Percentiles rank a stretch among this genome's conserved stretches.
Evolutionary conservation across 2,113 vertebrate genomes (phyloP).

Genomic region (Brachypteracias leptosomus): DNA sequence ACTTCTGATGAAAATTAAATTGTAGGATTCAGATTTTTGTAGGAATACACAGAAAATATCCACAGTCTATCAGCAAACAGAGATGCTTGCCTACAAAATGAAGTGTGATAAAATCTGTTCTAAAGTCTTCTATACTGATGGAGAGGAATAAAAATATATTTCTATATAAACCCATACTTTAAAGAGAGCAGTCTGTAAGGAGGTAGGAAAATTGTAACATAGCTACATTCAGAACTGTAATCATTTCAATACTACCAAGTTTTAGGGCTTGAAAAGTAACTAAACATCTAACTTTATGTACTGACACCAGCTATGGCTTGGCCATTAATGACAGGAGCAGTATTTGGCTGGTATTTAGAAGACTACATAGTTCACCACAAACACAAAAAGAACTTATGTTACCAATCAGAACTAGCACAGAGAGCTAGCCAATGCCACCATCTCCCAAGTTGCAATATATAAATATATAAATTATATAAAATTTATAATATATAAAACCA

Average conservation of each 20-base stretch:
- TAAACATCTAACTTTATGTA: not conserved
- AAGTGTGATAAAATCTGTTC: not conserved
- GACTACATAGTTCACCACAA: not conserved
- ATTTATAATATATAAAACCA: too few species aligned
- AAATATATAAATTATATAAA: too few species aligned
- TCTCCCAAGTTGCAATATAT: not conserved
- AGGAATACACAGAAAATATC: not conserved
- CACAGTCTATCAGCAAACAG: not conserved
- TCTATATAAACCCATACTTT: not conserved
- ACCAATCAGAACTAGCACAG: fast-evolving
- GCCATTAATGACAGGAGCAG: not conserved
- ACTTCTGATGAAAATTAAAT: not conserved
- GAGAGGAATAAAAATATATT: not conserved
- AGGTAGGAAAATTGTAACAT: not conserved
- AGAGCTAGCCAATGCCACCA: not conserved
- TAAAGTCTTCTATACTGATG: not conserved
- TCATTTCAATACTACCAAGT: not conserved
- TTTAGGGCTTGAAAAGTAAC: not conserved
- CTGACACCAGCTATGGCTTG: not conserved
- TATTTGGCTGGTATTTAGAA: not conserved
- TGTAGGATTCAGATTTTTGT: not conserved
- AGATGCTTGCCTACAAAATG: fast-evolving
- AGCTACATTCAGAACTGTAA: not conserved
- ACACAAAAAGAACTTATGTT: not conserved
- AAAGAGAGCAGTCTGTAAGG: not conserved